Conservation (phyloP, 1,140 invertebrate species). For the Pseudomyrmex sp. region DNA sequence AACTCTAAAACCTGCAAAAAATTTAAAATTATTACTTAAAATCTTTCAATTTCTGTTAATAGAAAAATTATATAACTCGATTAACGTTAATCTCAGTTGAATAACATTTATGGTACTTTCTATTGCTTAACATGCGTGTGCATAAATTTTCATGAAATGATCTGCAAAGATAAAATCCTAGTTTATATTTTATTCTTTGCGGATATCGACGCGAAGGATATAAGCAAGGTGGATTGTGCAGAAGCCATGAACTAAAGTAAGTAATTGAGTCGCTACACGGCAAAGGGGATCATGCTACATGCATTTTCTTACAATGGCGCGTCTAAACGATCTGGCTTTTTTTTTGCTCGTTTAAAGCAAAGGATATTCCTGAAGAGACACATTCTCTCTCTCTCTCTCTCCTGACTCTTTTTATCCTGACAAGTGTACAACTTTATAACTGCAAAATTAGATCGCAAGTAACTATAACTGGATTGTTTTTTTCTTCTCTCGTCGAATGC, state of each 20-base stretch:
- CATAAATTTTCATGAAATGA: not conserved
- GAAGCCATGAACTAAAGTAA: conserved; percentile 18
- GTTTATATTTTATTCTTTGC: not conserved
- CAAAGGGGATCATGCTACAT: not conserved
- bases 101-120: not conserved
- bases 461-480: not conserved
- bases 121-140: not conserved
- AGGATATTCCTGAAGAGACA: not conserved
- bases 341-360: not conserved
- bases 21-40: not conserved
- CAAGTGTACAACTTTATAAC: not conserved
- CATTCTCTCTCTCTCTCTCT: not conserved
- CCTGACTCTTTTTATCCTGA: not conserved
- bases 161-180: conserved; percentile 17
- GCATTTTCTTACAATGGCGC: not conserved
- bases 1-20: not conserved
- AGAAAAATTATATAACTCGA: not conserved
- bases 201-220: not conserved
- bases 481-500: not conserved
- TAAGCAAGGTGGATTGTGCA: not conserved
- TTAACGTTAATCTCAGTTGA: not conserved
- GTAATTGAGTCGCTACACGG: not conserved
- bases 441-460: not conserved
- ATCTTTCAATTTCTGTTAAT: not conserved
- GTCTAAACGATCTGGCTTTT: not conserved